These are phyloP conservation scores for Rhagophthalmus giganteus DNA, from an alignment of 2,888 invertebrate species.

Conservation along the genomic window DNA sequence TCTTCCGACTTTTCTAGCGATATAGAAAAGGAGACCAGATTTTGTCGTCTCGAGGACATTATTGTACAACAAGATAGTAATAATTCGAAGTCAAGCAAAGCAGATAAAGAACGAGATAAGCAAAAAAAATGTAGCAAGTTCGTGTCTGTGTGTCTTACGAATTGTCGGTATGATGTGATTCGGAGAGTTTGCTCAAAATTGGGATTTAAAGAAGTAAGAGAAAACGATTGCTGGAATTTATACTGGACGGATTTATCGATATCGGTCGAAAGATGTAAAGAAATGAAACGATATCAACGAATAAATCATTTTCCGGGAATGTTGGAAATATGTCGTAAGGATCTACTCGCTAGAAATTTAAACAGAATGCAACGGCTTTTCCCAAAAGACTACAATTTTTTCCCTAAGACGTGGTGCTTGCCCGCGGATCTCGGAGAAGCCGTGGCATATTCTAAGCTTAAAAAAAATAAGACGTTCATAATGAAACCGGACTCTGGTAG, in stretches of 20 bases:
- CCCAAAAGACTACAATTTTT: slow-evolving; percentile 88
- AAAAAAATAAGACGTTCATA: slow-evolving; percentile 78
- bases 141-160: slow-evolving; percentile 67
- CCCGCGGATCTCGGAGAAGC: slow-evolving; percentile 85
- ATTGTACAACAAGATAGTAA: background rate
- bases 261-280: slow-evolving; percentile 82
- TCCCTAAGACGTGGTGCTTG: slow-evolving; percentile 92
- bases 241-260: slow-evolving; percentile 90
- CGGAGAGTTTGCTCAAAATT: slow-evolving; percentile 69
- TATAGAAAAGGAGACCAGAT: background rate
- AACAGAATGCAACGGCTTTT: slow-evolving; percentile 87
- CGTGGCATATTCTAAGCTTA: slow-evolving; percentile 68
- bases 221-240: slow-evolving; percentile 85
- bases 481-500: slow-evolving; percentile 91
- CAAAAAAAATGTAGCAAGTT: slow-evolving; percentile 33
- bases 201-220: slow-evolving; percentile 76
- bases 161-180: slow-evolving; percentile 76
- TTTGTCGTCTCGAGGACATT: no score
- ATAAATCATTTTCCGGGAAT: slow-evolving; percentile 86
- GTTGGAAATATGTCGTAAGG: slow-evolving; percentile 69
- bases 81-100: background rate
- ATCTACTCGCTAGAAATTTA: slow-evolving; percentile 83
- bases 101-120: background rate
- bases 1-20: slow-evolving; percentile 8
- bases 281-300: slow-evolving; percentile 89